Evolutionary conservation across 2,888 invertebrate genomes (phyloP).

Genomic region (Lacanobia oleracea): DNA sequence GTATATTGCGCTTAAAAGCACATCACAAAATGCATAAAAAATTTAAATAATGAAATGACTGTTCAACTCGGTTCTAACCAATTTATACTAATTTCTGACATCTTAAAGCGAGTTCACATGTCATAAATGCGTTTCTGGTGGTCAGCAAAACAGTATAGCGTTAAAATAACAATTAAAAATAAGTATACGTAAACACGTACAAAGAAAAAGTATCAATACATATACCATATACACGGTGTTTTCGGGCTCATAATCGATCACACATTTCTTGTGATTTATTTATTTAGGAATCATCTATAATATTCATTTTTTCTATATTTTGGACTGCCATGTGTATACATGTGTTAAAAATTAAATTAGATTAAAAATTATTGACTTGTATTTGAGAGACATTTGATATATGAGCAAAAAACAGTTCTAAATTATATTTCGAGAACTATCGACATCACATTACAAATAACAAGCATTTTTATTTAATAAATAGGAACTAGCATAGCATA

Average conservation of each 20-base stretch:
- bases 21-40: neutral
- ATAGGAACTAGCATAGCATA: neutral
- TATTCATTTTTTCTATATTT: constrained; percentile 56
- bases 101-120: constrained; percentile 68
- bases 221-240: constrained; percentile 65
- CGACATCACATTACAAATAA: neutral
- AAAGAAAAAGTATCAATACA: constrained; percentile 70
- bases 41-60: neutral
- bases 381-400: neutral
- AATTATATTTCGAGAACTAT: constrained; percentile 12
- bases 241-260: constrained; percentile 61
- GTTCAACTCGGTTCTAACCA: neutral
- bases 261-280: constrained; percentile 65
- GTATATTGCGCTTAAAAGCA: too few relatives aligned
- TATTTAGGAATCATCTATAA: constrained; percentile 69
- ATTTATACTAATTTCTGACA: neutral
- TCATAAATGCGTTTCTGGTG: constrained; percentile 77
- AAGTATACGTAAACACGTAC: constrained; percentile 67
- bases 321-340: constrained; percentile 54
- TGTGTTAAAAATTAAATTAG: constrained; percentile 3
- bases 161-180: constrained; percentile 61
- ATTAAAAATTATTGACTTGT: constrained; percentile 20
- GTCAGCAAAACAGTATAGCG: constrained; percentile 61
- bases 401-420: constrained; percentile 7
- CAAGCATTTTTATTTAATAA: neutral